A percentile compares a stretch with the other conserved stretches of the same genome.
These are phyloP conservation scores for Nymphicus hollandicus DNA, from an alignment of 2,113 vertebrate genomes.

Conservation along the genomic window DNA sequence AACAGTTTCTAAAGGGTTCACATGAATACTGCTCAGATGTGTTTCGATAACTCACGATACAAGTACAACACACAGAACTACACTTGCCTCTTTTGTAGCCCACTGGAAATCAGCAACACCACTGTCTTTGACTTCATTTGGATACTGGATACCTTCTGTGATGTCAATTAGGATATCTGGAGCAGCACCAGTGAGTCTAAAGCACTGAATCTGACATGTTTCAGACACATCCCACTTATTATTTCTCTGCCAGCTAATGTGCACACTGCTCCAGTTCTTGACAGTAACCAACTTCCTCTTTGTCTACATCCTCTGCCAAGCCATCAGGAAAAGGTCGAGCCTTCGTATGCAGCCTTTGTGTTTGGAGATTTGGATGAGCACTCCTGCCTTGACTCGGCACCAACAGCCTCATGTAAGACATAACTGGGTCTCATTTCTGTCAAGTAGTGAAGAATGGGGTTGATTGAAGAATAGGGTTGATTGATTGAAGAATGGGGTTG, in stretches of 20 bases:
- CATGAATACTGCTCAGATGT: background rate
- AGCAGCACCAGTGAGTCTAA: slow-evolving; percentile 53
- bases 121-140: slow-evolving; percentile 67
- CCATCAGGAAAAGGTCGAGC: slow-evolving; percentile 65
- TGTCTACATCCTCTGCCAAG: slow-evolving; percentile 78
- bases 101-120: slow-evolving; percentile 69
- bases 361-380: slow-evolving; percentile 67
- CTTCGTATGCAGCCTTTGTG: slow-evolving; percentile 66
- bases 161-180: slow-evolving; percentile 58
- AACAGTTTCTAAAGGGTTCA: background rate
- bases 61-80: background rate
- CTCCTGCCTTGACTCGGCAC: slow-evolving; percentile 58
- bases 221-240: slow-evolving; percentile 64
- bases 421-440: slow-evolving; percentile 71
- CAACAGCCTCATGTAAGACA: slow-evolving; percentile 65
- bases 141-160: slow-evolving; percentile 65
- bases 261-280: slow-evolving; percentile 72
- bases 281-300: slow-evolving; percentile 67
- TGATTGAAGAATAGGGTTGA: too few species aligned
- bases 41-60: background rate
- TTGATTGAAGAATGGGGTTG: too few species aligned
- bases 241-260: slow-evolving; percentile 67
- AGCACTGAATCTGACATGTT: slow-evolving; percentile 67
- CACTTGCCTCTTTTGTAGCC: slow-evolving; percentile 65
- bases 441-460: background rate